Percentiles rank a stretch among this genome's conserved stretches.
phyloP scores from a whole-genome alignment of 2,797 vertebrate genomes.

The Sylvilagus floridanus region DNA sequence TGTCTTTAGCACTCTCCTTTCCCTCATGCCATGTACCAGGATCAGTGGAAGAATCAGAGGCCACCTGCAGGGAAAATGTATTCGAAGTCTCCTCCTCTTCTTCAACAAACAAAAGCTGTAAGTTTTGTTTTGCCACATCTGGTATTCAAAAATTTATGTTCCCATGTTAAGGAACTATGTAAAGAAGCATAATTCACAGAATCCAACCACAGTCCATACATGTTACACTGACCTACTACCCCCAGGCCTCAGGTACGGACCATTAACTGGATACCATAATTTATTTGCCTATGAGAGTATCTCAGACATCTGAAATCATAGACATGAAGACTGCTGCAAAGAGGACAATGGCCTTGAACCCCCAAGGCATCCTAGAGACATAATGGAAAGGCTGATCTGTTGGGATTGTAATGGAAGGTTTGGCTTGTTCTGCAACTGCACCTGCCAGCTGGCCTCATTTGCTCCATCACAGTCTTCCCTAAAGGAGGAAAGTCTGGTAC shows the following conservation, averaged over 20 bases:
- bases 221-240: background rate
- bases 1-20: background rate
- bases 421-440: background rate
- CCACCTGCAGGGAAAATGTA: background rate
- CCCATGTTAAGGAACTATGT: background rate
- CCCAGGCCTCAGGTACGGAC: background rate
- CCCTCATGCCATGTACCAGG: background rate
- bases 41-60: slow-evolving; percentile 3
- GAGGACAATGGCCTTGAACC: background rate
- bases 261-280: slow-evolving; percentile 45
- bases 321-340: background rate
- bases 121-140: background rate
- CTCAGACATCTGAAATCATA: background rate
- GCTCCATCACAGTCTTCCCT: background rate
- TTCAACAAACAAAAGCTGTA: slow-evolving; percentile 38
- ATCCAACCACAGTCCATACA: background rate
- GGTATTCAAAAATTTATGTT: slow-evolving; percentile 46
- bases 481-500: background rate
- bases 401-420: background rate
- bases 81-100: slow-evolving; percentile 20
- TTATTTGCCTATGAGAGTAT: slow-evolving; percentile 1
- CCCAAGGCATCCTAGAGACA: background rate
- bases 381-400: background rate
- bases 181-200: slow-evolving; percentile 20
- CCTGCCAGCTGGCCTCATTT: background rate